phyloP scores from a whole-genome alignment of 2,797 vertebrate species.

The Macropodus opercularis region DNA sequence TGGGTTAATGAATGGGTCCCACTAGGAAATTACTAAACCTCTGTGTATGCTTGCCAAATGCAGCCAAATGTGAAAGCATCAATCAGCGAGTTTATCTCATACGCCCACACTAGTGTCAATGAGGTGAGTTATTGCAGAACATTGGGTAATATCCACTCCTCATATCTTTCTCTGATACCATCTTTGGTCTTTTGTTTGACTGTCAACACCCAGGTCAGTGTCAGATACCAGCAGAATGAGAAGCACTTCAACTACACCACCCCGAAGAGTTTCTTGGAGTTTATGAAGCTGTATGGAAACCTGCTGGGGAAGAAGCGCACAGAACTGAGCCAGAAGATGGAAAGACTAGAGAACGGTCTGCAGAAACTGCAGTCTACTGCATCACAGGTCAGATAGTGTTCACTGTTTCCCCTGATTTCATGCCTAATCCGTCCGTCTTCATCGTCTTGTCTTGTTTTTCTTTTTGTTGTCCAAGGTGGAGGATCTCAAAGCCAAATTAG shows the following conservation, averaged over 20 bases:
- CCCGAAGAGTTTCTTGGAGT: constrained; percentile 88
- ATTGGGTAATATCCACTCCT: neutral
- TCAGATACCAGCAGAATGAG: constrained; percentile 87
- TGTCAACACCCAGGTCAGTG: constrained; percentile 68
- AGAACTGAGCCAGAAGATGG: constrained; percentile 81
- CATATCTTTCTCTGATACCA: constrained; percentile 2
- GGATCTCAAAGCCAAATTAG: constrained; percentile 89
- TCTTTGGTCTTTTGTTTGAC: neutral
- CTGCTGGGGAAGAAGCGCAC: constrained; percentile 78
- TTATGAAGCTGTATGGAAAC: constrained; percentile 83
- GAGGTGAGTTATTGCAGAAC: constrained; percentile 66
- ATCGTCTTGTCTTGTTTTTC: neutral
- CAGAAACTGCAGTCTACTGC: constrained; percentile 79
- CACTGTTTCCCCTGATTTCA: neutral
- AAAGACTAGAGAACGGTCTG: constrained; percentile 81
- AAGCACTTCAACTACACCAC: constrained; percentile 88
- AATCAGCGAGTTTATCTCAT: constrained; percentile 82
- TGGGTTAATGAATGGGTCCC: too few relatives aligned
- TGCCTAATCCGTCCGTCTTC: too few relatives aligned
- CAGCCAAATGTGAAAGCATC: constrained; percentile 78
- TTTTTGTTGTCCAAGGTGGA: constrained; percentile 79
- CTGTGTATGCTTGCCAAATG: constrained; percentile 30
- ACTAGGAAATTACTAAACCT: too few relatives aligned
- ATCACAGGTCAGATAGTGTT: constrained; percentile 53
- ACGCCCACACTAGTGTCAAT: constrained; percentile 79